Evolutionary conservation across 1,140 invertebrate genomes (phyloP).

Genomic region (Galendromus occidentalis): DNA sequence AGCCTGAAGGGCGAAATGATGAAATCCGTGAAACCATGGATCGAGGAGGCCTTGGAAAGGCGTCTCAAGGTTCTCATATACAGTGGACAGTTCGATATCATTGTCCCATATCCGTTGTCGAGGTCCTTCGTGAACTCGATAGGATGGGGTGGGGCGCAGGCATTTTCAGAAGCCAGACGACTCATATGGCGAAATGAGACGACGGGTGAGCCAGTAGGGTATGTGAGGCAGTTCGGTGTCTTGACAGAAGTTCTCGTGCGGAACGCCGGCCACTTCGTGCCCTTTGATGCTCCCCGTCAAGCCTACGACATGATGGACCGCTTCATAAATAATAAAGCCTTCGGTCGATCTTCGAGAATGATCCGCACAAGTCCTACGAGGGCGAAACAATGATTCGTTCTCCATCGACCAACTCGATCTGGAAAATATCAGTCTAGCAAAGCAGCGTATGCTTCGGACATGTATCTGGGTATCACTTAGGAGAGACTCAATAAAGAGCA

Average conservation of each 20-base stretch:
- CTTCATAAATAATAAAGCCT: constrained; percentile 39
- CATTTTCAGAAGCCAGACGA: constrained; percentile 42
- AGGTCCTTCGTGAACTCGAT: constrained; percentile 44
- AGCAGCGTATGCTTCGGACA: no score
- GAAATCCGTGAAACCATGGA: constrained; percentile 52
- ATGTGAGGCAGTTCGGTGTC: constrained; percentile 45
- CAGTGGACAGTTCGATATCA: constrained; percentile 63
- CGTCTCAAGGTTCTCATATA: constrained; percentile 41
- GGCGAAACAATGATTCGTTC: no score
- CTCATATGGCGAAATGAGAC: constrained; percentile 37
- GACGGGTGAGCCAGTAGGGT: constrained; percentile 48
- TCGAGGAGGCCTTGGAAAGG: constrained; percentile 42
- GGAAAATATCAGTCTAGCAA: no score
- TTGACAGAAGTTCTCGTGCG: constrained; percentile 56
- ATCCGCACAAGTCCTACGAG: no score
- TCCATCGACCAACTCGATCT: no score
- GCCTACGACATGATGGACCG: constrained; percentile 50
- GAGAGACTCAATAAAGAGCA: no score
- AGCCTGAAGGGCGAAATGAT: constrained; percentile 56
- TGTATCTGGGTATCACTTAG: no score
- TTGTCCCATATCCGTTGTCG: constrained; percentile 55
- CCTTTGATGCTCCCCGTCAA: constrained; percentile 55
- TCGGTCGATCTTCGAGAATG: background rate
- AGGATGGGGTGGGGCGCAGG: constrained; percentile 41
- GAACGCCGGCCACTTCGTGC: constrained; percentile 64